Percentiles rank a stretch among this genome's conserved stretches.
Conservation (phyloP, 2,797 vertebrate genomes). For the Melanogrammus aeglefinus region DNA sequence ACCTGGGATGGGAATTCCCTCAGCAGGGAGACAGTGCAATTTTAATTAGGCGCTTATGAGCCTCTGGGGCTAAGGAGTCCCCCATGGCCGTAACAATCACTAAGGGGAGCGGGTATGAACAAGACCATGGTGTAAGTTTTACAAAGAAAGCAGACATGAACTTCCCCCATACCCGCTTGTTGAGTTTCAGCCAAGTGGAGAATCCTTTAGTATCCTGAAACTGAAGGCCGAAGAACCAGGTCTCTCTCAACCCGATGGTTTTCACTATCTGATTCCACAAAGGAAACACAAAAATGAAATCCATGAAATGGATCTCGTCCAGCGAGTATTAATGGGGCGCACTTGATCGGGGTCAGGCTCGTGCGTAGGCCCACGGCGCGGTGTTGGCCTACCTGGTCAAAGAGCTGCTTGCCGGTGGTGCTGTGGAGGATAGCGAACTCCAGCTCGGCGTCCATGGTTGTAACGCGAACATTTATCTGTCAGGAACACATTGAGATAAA, state of each 20-base stretch:
- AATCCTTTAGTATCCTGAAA: constrained; percentile 96
- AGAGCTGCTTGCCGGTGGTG: constrained; percentile 96
- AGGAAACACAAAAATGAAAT: too few species aligned
- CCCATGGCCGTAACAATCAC: background rate
- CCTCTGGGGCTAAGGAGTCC: constrained; percentile 42
- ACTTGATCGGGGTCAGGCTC: too few species aligned
- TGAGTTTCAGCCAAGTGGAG: constrained; percentile 96
- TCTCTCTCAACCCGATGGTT: constrained; percentile 95
- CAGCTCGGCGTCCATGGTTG: constrained; percentile 98
- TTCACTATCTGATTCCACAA: constrained; percentile 83
- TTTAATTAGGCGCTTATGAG: constrained; percentile 33
- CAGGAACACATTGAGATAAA: constrained; percentile 46
- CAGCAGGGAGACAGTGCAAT: constrained; percentile 10
- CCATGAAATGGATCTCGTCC: too few species aligned
- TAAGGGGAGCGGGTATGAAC: background rate
- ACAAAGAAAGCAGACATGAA: background rate
- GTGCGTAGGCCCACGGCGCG: background rate
- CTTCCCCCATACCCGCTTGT: constrained; percentile 85
- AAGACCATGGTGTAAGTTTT: background rate
- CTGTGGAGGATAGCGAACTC: constrained; percentile 98
- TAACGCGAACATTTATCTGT: constrained; percentile 94
- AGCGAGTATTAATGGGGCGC: too few species aligned
- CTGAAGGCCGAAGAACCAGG: constrained; percentile 98
- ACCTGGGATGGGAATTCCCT: constrained; percentile 73
- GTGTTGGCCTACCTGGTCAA: constrained; percentile 91